These are phyloP conservation scores for Plectus sambesii DNA, from an alignment of 1,140 invertebrate species.

Conservation along the genomic window DNA sequence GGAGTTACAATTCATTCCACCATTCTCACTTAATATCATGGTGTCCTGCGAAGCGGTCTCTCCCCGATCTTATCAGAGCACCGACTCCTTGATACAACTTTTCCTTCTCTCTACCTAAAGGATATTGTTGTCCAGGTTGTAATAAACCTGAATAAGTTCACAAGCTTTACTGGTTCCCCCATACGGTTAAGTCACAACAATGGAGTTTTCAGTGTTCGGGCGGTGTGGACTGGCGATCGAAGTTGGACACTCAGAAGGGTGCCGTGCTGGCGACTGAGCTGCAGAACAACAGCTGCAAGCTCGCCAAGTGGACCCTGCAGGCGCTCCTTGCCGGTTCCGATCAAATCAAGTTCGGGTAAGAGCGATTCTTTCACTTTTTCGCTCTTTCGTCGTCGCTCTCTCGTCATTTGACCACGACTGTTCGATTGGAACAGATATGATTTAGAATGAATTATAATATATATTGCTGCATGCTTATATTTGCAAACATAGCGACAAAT, in stretches of 20 bases:
- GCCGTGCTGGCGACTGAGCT: conserved; percentile 95
- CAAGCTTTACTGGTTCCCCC: neutral
- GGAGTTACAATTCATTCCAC: conserved; percentile 13
- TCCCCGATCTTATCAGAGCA: too few species aligned
- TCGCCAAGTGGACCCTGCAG: conserved; percentile 98
- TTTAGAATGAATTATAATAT: too few species aligned
- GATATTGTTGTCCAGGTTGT: too few species aligned
- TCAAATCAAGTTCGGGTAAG: conserved; percentile 85
- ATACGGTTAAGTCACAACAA: conserved; percentile 1
- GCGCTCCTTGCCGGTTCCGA: conserved; percentile 89
- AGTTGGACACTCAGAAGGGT: conserved; percentile 88
- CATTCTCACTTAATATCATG: too few species aligned
- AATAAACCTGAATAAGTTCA: neutral
- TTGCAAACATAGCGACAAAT: too few species aligned
- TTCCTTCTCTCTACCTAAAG: conserved; percentile 11
- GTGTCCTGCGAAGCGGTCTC: too few species aligned
- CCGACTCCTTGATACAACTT: too few species aligned
- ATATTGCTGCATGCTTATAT: too few species aligned
- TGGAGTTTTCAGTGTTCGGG: conserved; percentile 59
- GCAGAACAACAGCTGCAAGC: conserved; percentile 94
- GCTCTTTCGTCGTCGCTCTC: too few species aligned
- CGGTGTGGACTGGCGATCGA: conserved; percentile 94
- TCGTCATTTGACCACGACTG: too few species aligned
- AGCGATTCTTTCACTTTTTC: too few species aligned
- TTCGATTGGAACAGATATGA: too few species aligned